Evolutionary conservation across 2,888 invertebrate species (phyloP).

Genomic region (Leptopilina myrica): DNA sequence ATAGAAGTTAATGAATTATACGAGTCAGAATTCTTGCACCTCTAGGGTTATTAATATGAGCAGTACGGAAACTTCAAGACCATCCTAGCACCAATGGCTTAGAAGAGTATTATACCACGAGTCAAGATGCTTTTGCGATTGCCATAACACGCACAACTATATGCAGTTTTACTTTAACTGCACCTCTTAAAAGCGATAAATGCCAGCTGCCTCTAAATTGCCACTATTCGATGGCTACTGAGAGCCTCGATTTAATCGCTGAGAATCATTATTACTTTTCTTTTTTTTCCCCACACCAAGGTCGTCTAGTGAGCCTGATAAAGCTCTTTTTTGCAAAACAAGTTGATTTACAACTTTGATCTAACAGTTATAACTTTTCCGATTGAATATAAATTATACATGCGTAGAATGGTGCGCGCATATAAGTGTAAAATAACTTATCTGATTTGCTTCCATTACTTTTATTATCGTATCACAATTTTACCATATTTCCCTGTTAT

Average conservation of each 20-base stretch:
- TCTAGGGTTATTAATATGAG: constrained; percentile 17
- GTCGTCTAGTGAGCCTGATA: constrained; percentile 14
- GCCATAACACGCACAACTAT: constrained; percentile 35
- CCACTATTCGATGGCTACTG: constrained; percentile 28
- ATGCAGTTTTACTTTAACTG: constrained; percentile 35
- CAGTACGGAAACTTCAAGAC: constrained; percentile 26
- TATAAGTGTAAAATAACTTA: not conserved
- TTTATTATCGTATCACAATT: not conserved
- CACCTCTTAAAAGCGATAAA: constrained; percentile 24
- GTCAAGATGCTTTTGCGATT: constrained; percentile 23
- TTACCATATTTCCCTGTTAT: not conserved
- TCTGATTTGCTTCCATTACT: not conserved
- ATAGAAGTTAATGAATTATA: constrained; percentile 11
- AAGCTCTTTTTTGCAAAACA: not conserved
- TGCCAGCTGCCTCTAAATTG: constrained; percentile 33
- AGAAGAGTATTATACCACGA: constrained; percentile 1
- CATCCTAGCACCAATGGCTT: constrained; percentile 3
- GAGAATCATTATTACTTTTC: constrained; percentile 16
- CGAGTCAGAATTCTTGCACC: constrained; percentile 4
- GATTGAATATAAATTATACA: not conserved
- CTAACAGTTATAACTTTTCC: not conserved
- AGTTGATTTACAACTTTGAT: constrained; percentile 25
- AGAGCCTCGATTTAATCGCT: constrained; percentile 23
- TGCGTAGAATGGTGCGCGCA: not conserved
- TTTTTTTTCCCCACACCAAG: constrained; percentile 21